Base-by-base conservation (phyloP, 2,888 invertebrate species). In the Nymphalis urticae region DNA sequence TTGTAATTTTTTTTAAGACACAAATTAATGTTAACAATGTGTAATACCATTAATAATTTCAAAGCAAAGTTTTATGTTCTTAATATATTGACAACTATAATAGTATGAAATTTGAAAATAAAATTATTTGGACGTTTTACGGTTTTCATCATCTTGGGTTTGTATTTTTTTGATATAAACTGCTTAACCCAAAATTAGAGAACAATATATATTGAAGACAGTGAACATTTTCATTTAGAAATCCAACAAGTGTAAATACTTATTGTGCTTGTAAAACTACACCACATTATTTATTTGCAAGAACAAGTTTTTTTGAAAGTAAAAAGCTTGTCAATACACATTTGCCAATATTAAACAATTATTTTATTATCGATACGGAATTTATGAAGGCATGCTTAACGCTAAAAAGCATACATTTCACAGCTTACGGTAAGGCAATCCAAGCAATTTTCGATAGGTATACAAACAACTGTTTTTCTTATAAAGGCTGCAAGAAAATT, bases 1-100 rank as follows among this genome's bases (percentile, higher is more conserved):
- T 32, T 60, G 71, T 66, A 50, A 17, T 24, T 50, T 64, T 42
- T 32, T 50, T 56, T 36, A 51, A 48, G 63, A 66, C 66, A 68
- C 19, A 56, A 17, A 32, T 21, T 32, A 32, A 56, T 56, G 24
- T 56, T 32, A 32, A 56, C 27, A 54, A 54, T 7, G 10, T 51
- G 21, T 2, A 17, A 32, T n/a, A 53, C 16, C 24, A 56, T 13
- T 17, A 17, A 32, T 13, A 32, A 17, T 16, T 56, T 27, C 17
- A 56, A 17, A 56, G 27, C n/a, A 27, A 56, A 27, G 32, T 6
- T 32, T n/a, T 32, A 56, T 42, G 42, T 42, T 13, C 42, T 42
- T 13, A 42, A 42, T 13, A 42, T 42, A 13, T 13, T 42, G 42
- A 42, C 42, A 4, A 42, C 2, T 42, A 42, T 42, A 42, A 42